Conservation (phyloP, 2,797 vertebrate species). For the Yasuhikotakia modesta region DNA sequence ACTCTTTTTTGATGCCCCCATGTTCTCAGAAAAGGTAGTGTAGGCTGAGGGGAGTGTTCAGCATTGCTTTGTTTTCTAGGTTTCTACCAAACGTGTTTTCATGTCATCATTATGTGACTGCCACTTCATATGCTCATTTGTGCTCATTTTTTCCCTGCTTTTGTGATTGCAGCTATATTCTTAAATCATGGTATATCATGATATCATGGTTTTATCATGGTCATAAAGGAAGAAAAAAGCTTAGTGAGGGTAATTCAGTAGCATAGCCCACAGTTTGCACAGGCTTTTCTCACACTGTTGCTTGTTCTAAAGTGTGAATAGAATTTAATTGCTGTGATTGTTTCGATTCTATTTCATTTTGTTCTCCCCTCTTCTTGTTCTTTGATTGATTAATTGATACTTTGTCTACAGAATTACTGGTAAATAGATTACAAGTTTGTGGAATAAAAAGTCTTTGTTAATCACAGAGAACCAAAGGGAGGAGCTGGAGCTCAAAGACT, state of each 20-base stretch:
- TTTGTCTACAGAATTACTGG: too few species aligned
- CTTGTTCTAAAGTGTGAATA: constrained; percentile 73
- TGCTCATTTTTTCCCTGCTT: constrained; percentile 41
- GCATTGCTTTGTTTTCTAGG: constrained; percentile 39
- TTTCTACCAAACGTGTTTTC: constrained; percentile 55
- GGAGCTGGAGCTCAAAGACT: too few species aligned
- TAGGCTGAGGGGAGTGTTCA: constrained; percentile 36
- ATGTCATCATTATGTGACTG: constrained; percentile 65
- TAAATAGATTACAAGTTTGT: too few species aligned
- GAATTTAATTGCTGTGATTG: constrained; percentile 77
- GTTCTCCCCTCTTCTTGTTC: constrained; percentile 58
- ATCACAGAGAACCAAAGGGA: too few species aligned
- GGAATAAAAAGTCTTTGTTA: too few species aligned
- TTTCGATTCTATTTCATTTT: constrained; percentile 55
- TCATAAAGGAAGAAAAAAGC: constrained; percentile 66
- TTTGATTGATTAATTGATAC: constrained; percentile 76
- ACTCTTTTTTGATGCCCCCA: constrained; percentile 49
- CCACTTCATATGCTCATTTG: constrained; percentile 58
- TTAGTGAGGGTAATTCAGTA: constrained; percentile 67
- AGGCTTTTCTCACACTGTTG: constrained; percentile 75
- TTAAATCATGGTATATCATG: too few species aligned
- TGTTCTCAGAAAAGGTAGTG: constrained; percentile 51
- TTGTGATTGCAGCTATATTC: constrained; percentile 72
- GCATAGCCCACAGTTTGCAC: constrained; percentile 69
- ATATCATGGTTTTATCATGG: constrained; percentile 72